phyloP scores from a whole-genome alignment of 1,140 invertebrate genomes.

The Drosophila grimshawi region DNA sequence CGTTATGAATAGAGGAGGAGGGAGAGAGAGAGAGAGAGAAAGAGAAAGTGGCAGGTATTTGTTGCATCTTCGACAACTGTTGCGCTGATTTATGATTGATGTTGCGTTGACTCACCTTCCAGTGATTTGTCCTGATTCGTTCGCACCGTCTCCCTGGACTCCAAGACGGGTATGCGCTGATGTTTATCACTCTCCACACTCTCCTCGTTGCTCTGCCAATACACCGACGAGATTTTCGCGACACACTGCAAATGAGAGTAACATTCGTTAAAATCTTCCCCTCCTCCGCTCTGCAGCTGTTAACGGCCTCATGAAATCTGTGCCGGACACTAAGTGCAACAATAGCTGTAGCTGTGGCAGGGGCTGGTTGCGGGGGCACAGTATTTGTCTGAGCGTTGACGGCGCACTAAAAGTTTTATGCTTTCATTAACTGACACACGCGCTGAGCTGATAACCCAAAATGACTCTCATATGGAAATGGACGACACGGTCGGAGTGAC shows the following conservation, averaged over 20 bases:
- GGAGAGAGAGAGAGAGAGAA: constrained; percentile 4
- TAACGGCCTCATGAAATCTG: constrained; percentile 63
- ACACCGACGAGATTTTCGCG: constrained; percentile 93
- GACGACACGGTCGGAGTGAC: constrained; percentile 5
- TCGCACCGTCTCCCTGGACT: constrained; percentile 87
- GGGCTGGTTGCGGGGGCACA: neutral
- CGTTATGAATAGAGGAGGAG: neutral
- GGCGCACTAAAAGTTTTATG: constrained; percentile 77
- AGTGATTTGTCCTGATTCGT: constrained; percentile 80
- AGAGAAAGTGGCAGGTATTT: constrained; percentile 2
- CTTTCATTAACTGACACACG: constrained; percentile 73
- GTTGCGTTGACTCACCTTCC: constrained; percentile 64
- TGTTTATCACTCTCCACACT: constrained; percentile 90
- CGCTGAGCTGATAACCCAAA: constrained; percentile 62
- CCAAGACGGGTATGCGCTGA: constrained; percentile 88
- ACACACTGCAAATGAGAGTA: constrained; percentile 87
- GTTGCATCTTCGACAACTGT: constrained; percentile 55
- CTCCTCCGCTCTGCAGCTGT: constrained; percentile 1
- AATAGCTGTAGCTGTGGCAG: neutral
- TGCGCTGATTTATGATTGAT: constrained; percentile 63
- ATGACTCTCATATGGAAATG: constrained; percentile 71
- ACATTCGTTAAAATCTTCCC: neutral
- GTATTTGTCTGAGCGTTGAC: constrained; percentile 48
- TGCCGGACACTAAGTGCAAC: constrained; percentile 40
- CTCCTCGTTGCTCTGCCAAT: constrained; percentile 93